Percentiles rank a stretch among this genome's conserved stretches.
Evolutionary conservation across 2,113 vertebrate genomes (phyloP).

Genomic region (Pteronura brasiliensis): DNA sequence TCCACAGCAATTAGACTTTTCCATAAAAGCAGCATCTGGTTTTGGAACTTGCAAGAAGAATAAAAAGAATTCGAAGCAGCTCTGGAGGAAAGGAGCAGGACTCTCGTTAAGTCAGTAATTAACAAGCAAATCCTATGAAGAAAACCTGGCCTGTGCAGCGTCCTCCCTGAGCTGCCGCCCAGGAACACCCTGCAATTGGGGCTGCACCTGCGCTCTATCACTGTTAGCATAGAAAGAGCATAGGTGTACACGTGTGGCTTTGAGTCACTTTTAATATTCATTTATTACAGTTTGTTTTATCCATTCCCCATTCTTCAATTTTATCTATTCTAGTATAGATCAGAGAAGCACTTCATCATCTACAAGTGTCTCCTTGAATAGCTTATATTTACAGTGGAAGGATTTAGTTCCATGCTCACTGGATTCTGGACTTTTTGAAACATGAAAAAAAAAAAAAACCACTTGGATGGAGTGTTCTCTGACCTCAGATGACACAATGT

Average conservation of each 20-base stretch:
- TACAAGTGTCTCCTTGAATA: not conserved
- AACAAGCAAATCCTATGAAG: not conserved
- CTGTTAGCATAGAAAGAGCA: not conserved
- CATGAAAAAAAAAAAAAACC: not conserved
- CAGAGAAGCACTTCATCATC: not conserved
- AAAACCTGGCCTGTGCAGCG: not conserved
- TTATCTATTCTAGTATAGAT: not conserved
- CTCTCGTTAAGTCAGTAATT: not conserved
- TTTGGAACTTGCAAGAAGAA: not conserved
- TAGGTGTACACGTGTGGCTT: not conserved
- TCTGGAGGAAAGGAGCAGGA: not conserved
- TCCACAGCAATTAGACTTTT: slow-evolving; percentile 20
- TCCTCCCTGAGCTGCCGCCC: not conserved
- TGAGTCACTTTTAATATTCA: too few species aligned
- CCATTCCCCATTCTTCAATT: not conserved
- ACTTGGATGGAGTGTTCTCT: not conserved
- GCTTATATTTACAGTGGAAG: not conserved
- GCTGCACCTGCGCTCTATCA: not conserved
- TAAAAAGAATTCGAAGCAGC: not conserved
- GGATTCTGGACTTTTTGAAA: not conserved
- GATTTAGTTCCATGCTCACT: not conserved
- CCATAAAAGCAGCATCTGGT: not conserved
- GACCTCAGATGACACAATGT: not conserved
- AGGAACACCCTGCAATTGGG: not conserved
- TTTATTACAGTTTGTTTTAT: not conserved